phyloP scores from a whole-genome alignment of 2,888 invertebrate genomes.

The Neoscelio sp. region DNA sequence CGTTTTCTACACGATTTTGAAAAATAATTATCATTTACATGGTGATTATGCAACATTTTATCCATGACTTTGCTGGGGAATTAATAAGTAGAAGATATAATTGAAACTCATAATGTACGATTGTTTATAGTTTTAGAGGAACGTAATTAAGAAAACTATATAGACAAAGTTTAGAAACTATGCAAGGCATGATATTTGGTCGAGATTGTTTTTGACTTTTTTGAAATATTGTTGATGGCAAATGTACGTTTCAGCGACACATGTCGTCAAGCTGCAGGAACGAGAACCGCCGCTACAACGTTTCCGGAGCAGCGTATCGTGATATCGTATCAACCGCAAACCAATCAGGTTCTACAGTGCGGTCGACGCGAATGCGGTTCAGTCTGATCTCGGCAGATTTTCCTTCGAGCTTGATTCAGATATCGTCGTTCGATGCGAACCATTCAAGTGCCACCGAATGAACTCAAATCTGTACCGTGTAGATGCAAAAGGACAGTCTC shows the following conservation, averaged over 20 bases:
- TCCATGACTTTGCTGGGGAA: too few species aligned
- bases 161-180: too few species aligned
- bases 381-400: slow-evolving; percentile 63
- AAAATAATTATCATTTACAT: too few species aligned
- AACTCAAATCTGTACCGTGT: slow-evolving; percentile 47
- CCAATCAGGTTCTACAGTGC: slow-evolving; percentile 72
- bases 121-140: too few species aligned
- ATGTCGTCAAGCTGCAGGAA: slow-evolving; percentile 48
- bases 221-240: slow-evolving; percentile 58
- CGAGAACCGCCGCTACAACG: slow-evolving; percentile 53
- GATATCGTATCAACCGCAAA: slow-evolving; percentile 73
- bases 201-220: slow-evolving; percentile 42
- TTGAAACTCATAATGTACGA: too few species aligned
- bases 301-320: slow-evolving; percentile 61
- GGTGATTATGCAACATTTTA: too few species aligned
- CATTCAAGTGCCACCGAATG: slow-evolving; percentile 58
- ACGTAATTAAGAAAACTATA: too few species aligned
- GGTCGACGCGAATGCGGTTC: slow-evolving; percentile 67
- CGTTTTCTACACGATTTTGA: too few species aligned
- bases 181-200: slow-evolving; percentile 2
- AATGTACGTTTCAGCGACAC: slow-evolving; percentile 59
- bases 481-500: slow-evolving; percentile 61
- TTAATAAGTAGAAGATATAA: too few species aligned
- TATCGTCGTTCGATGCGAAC: slow-evolving; percentile 59
- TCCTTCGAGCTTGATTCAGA: slow-evolving; percentile 61